phyloP scores from a whole-genome alignment of 2,888 invertebrate genomes.

The Andrena flavipes region DNA sequence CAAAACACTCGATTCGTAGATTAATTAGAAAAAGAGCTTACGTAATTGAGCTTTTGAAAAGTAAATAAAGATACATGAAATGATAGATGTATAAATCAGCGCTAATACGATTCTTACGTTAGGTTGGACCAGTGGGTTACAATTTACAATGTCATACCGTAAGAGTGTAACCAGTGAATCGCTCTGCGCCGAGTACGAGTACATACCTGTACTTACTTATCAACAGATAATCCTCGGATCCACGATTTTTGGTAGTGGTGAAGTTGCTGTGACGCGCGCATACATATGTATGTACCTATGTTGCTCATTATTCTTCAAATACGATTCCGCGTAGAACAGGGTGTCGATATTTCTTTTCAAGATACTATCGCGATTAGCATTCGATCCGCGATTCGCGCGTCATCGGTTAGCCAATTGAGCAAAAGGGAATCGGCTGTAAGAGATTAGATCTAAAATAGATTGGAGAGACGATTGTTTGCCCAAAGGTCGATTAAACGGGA shows the following conservation, averaged over 20 bases:
- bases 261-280: neutral
- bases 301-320: neutral
- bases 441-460: neutral
- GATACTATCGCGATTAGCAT: neutral
- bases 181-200: no score
- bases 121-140: neutral
- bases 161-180: neutral
- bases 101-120: neutral
- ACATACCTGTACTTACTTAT: neutral
- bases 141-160: no score
- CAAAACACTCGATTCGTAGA: slow-evolving; percentile 61
- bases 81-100: neutral
- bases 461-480: neutral
- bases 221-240: neutral
- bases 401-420: neutral
- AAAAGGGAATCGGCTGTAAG: neutral
- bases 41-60: slow-evolving; percentile 45
- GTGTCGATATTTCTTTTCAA: neutral
- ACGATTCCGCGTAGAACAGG: slow-evolving; percentile 5
- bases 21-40: slow-evolving; percentile 30
- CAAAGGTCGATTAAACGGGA: neutral
- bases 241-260: neutral
- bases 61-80: slow-evolving; percentile 28
- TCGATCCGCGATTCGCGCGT: neutral
- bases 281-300: neutral